These are phyloP conservation scores for Melanotaenia maccullochi DNA, from an alignment of 2,797 vertebrate genomes.

Conservation along the genomic window DNA sequence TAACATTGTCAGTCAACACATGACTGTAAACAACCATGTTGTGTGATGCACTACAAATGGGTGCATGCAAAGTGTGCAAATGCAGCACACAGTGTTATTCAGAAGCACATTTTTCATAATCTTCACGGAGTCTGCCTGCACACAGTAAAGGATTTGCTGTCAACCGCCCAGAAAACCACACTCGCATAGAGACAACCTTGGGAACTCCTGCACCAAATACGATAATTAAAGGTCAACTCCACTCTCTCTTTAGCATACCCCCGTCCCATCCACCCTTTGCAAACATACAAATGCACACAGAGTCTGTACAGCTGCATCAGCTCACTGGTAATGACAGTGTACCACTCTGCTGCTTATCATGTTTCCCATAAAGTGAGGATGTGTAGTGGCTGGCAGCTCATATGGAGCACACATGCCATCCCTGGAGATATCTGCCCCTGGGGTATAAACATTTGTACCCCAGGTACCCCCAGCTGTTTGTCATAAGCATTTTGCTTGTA, in stretches of 20 bases:
- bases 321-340: conserved; percentile 63
- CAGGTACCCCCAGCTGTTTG: conserved; percentile 5
- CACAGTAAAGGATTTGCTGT: conserved; percentile 17
- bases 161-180: conserved; percentile 46
- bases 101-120: conserved; percentile 11
- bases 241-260: conserved; percentile 27
- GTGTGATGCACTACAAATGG: background rate
- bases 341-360: conserved; percentile 50
- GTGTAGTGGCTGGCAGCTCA: conserved; percentile 33
- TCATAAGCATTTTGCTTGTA: background rate
- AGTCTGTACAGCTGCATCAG: conserved; percentile 43
- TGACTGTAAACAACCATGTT: conserved; percentile 3
- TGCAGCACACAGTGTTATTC: background rate
- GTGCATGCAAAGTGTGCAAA: background rate
- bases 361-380: conserved; percentile 55
- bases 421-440: conserved; percentile 43
- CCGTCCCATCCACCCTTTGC: conserved; percentile 3
- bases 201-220: conserved; percentile 55
- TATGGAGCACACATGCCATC: conserved; percentile 19
- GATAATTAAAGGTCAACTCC: conserved; percentile 70
- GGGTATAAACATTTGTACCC: conserved; percentile 8
- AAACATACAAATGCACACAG: conserved; percentile 16
- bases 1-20: conserved; percentile 6
- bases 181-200: conserved; percentile 48
- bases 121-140: conserved; percentile 3